A percentile compares a stretch with the other conserved stretches of the same genome.
These are phyloP conservation scores for Tragelaphus imberbis DNA, from an alignment of 2,113 vertebrate species.

Conservation along the genomic window DNA sequence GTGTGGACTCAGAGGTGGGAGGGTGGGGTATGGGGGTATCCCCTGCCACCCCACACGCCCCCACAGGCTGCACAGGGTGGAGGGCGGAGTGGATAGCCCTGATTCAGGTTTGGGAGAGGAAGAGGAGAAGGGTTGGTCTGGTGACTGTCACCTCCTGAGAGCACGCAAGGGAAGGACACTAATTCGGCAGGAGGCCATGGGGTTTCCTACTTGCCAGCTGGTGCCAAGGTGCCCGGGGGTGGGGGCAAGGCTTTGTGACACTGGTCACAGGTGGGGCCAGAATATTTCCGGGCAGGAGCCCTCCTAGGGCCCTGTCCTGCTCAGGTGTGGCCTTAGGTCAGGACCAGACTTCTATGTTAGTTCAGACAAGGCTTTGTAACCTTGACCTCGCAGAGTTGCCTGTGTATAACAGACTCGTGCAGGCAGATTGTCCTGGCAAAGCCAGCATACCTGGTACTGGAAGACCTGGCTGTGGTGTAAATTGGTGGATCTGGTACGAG, in stretches of 20 bases:
- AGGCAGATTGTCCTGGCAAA: not conserved
- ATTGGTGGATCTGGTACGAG: not conserved
- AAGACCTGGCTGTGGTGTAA: no score
- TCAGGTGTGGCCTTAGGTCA: not conserved
- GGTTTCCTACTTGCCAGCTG: not conserved
- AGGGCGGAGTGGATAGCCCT: accelerated
- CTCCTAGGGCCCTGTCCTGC: accelerated
- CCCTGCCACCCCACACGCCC: accelerated
- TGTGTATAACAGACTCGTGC: accelerated
- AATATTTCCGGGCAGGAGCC: not conserved
- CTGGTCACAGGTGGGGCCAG: not conserved
- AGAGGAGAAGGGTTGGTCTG: not conserved
- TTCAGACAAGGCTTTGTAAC: not conserved
- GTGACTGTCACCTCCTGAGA: not conserved
- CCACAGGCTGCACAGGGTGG: accelerated
- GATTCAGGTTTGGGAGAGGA: not conserved
- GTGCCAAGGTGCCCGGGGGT: not conserved
- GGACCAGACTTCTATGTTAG: not conserved
- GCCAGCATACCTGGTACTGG: not conserved
- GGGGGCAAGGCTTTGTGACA: not conserved
- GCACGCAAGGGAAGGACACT: not conserved
- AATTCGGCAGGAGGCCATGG: not conserved
- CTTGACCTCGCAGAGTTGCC: not conserved
- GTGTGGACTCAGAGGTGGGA: not conserved
- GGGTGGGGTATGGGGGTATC: not conserved